A percentile compares a stretch with the other conserved stretches of the same genome.
phyloP scores from a whole-genome alignment of 2,888 invertebrate species.

The Drosophila planitibia region DNA sequence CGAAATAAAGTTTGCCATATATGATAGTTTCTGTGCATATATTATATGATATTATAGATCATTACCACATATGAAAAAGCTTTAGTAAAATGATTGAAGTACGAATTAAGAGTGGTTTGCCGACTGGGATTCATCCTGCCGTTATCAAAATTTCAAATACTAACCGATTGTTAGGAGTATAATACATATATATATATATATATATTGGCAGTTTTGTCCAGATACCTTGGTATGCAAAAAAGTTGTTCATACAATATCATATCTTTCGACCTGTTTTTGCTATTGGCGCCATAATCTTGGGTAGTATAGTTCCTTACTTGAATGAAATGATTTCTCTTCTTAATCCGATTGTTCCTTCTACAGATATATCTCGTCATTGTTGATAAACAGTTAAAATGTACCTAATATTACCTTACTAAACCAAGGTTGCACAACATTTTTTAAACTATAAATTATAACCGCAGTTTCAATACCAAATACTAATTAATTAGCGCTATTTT shows the following conservation, averaged over 20 bases:
- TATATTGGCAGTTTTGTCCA: no score
- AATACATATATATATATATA: no score
- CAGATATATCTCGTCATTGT: background rate
- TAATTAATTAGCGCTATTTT: background rate
- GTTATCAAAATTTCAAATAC: background rate
- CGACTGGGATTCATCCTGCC: background rate
- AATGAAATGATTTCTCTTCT: background rate
- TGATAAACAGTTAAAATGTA: background rate
- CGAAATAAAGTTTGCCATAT: background rate
- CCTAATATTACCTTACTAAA: background rate
- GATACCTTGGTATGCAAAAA: background rate
- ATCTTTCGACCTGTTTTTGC: background rate
- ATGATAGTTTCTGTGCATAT: background rate
- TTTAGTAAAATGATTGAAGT: background rate
- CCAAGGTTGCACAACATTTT: fast-evolving
- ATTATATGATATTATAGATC: background rate
- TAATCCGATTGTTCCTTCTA: background rate
- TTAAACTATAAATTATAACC: background rate
- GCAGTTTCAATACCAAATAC: background rate
- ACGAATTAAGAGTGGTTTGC: background rate
- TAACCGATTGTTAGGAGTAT: no score
- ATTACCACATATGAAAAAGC: background rate
- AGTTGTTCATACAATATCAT: no score
- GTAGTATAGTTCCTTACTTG: background rate
- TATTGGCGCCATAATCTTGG: background rate